phyloP scores from a whole-genome alignment of 2,113 vertebrate species.

The Chaetorhynchus papuensis region DNA sequence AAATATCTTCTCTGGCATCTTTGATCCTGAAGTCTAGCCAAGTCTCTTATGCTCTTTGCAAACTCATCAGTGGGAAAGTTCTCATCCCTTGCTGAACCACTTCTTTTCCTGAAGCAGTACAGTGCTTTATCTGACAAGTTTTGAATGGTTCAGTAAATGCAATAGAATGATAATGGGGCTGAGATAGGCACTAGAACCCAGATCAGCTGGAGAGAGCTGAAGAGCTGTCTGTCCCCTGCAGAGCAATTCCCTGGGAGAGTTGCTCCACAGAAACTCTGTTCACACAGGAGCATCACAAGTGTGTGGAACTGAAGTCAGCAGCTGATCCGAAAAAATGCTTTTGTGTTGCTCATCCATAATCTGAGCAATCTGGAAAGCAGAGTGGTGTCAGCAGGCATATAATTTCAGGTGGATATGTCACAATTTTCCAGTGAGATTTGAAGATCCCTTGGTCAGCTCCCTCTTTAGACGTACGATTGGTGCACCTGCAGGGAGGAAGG shows the following conservation, averaged over 20 bases:
- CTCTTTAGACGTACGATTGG: background rate
- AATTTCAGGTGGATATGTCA: background rate
- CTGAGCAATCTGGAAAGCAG: background rate
- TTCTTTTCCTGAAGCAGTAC: background rate
- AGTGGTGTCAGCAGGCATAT: background rate
- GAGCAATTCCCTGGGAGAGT: background rate
- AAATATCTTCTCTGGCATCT: background rate
- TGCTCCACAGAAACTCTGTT: background rate
- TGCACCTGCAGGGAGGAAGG: background rate
- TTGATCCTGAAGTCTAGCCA: background rate
- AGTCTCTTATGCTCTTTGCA: background rate
- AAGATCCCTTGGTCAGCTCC: background rate
- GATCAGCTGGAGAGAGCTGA: background rate
- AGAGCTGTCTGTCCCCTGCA: fast-evolving
- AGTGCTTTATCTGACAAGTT: background rate
- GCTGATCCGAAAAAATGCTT: background rate
- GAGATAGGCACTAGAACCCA: background rate
- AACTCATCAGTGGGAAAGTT: background rate
- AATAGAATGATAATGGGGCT: background rate
- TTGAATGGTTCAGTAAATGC: background rate
- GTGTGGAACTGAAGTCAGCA: background rate
- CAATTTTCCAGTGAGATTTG: background rate
- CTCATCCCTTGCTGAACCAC: background rate
- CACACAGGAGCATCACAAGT: background rate
- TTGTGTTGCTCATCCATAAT: background rate